Conservation (phyloP, 2,113 vertebrate species). For the Mormyrus iriodes region DNA sequence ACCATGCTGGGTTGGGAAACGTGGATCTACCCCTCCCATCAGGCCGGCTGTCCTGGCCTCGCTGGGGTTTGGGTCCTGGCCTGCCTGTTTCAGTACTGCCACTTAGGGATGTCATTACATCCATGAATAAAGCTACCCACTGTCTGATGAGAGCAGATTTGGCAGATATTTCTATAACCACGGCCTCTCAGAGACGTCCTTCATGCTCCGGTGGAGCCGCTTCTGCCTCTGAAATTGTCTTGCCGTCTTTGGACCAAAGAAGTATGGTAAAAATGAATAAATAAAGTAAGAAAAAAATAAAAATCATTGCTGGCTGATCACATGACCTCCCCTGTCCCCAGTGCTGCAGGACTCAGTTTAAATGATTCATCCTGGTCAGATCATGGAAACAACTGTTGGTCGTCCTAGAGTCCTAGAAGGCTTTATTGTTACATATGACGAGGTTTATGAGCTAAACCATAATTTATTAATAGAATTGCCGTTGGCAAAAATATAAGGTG, state of each 20-base stretch:
- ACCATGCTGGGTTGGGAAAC: not conserved
- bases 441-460: not conserved
- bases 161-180: not conserved
- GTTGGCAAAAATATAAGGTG: not conserved
- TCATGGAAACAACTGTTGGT: not conserved
- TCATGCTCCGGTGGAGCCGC: not conserved
- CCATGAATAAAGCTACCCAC: not conserved
- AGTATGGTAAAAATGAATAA: not conserved
- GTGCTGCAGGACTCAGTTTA: not conserved
- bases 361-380: not conserved
- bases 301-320: not conserved
- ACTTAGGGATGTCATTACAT: not conserved
- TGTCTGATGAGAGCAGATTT: conserved; percentile 6
- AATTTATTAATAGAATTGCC: not conserved
- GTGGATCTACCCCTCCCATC: not conserved
- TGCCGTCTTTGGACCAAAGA: not conserved
- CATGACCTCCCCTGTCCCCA: not conserved
- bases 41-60: not conserved
- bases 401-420: not conserved
- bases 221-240: not conserved
- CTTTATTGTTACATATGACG: not conserved
- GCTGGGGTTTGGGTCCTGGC: not conserved
- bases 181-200: not conserved
- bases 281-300: not conserved
- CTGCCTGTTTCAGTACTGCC: not conserved